Percentiles rank a stretch among this genome's conserved stretches.
phyloP scores from a whole-genome alignment of 2,113 vertebrate genomes.

The Panthera tigris region DNA sequence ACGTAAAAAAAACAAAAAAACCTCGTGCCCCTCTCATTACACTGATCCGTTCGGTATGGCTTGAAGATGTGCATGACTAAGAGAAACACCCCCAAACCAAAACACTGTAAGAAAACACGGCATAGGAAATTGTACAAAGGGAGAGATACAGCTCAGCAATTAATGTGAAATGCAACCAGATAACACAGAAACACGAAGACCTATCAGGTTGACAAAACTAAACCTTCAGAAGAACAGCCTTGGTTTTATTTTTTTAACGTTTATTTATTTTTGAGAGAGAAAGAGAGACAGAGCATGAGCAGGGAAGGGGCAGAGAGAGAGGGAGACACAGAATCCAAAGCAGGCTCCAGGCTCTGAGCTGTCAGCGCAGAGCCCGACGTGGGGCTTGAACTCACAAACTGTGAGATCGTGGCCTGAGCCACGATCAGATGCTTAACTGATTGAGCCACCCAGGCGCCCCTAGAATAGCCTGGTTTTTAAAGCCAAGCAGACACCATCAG shows the following conservation, averaged over 20 bases:
- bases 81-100: background rate
- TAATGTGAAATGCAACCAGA: background rate
- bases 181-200: background rate
- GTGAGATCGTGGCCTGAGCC: too few species aligned
- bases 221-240: background rate
- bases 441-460: too few species aligned
- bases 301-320: too few species aligned
- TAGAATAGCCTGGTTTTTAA: background rate
- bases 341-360: too few species aligned
- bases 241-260: background rate
- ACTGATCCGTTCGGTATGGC: background rate
- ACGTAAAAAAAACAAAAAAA: background rate
- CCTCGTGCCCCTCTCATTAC: background rate
- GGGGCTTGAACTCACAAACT: too few species aligned
- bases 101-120: background rate
- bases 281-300: too few species aligned
- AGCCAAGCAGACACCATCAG: background rate
- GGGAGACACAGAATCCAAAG: too few species aligned
- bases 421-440: too few species aligned
- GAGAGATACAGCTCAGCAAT: background rate
- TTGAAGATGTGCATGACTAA: background rate
- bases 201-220: background rate
- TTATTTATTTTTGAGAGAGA: too few species aligned
- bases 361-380: too few species aligned
- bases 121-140: background rate